Evolutionary conservation across 2,888 invertebrate genomes (phyloP), one percentile per base, ranked within the genome.

Genomic region (Acholoe squamosa): DNA sequence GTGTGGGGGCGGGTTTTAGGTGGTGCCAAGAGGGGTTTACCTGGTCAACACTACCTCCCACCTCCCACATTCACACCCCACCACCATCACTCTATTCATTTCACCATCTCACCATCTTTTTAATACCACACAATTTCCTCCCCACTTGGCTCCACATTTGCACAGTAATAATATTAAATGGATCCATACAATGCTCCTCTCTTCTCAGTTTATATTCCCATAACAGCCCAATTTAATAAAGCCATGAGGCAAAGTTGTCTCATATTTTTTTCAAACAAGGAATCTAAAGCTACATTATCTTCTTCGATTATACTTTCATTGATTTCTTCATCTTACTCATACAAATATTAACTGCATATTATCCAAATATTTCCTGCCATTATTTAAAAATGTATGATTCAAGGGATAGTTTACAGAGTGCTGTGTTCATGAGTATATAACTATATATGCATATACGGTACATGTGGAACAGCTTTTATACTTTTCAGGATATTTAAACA

Each of bases 1-100:
- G 43, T 43, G 80, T 80, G 80, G 19, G 80, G 33, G 80, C 19
- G 80, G 80, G 80, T 80, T 76, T 80, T 34, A 80, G 80, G 80
- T 28, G 80, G 80, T 80, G 80, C 43, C 34, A n/a, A 22, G 34
- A 80, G 80, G 80, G 43, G 33, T 33, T 34, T 33, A 43, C 43
- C 80, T n/a, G 22, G 80, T 80, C 76, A 76, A 76, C 54, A 34
- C 54, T 43, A n/a, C 34, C 90, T 31, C 28, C 25, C 28, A 76
- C 76, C 76, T 16, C 76, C 76, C 31, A 76, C 76, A 76, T 25
- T 31, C 80, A n/a, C 80, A 76, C 80, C 43, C 84, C 43, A 22
- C 80, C 56, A 34, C 56, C 43, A 31, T 19, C 52, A 22, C 84
- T 84, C 84, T 43, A 25, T 71, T 33, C 33, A 25, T 33, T 51